Percentiles rank a stretch among this genome's conserved stretches.
Conservation (phyloP, 2,797 vertebrate species). For the Sebastes flavidus region DNA sequence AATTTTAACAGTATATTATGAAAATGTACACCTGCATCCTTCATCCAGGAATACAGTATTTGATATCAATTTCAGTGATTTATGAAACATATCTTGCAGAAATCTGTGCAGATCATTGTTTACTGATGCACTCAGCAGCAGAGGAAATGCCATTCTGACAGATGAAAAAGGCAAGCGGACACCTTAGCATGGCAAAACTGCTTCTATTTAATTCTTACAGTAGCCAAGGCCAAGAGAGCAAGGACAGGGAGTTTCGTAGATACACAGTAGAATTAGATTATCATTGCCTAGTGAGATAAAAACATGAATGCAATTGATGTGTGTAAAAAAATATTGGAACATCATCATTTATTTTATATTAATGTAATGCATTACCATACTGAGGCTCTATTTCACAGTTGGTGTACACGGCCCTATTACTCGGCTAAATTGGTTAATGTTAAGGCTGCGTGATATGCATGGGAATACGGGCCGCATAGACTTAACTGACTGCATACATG, state of each 20-base stretch:
- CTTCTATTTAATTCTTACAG: neutral
- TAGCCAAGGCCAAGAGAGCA: neutral
- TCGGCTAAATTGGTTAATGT: constrained; percentile 40
- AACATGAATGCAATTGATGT: constrained; percentile 35
- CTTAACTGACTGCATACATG: constrained; percentile 5
- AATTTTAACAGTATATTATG: neutral
- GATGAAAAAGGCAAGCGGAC: neutral
- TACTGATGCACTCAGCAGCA: neutral
- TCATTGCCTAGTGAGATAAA: neutral
- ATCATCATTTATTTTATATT: constrained; percentile 33
- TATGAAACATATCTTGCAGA: neutral
- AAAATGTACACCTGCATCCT: neutral
- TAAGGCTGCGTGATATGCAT: constrained; percentile 24
- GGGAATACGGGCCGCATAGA: neutral
- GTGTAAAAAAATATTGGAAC: constrained; percentile 12
- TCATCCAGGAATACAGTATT: neutral
- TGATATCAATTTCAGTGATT: neutral
- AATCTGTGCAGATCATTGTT: neutral
- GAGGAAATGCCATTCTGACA: constrained; percentile 4
- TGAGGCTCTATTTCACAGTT: constrained; percentile 38
- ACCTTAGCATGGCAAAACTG: neutral
- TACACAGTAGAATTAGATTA: constrained; percentile 8
- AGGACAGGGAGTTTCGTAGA: neutral
- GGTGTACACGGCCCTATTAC: constrained; percentile 17
- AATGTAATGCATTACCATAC: constrained; percentile 33